Base-by-base conservation (phyloP, 2,888 invertebrate species). In the Prosapia bicincta region DNA sequence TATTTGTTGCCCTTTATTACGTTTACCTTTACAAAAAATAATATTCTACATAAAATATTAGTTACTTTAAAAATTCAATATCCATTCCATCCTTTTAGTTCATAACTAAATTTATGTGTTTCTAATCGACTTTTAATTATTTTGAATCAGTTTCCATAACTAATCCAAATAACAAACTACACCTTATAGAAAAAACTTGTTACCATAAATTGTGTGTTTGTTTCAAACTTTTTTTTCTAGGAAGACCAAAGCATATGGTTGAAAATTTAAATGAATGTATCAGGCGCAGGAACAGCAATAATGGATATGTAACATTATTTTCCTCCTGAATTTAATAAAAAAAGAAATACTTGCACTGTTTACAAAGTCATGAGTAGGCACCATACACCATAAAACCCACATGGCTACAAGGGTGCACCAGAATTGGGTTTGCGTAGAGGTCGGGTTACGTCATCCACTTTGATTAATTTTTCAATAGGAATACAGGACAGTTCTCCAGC, bases 381-480 rank as follows among this genome's bases (percentile, higher is more conserved):
- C 54, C 54, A 54, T 20, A 54, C 54, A 54, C n/a, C 54, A 54
- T 54, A 3, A 20, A 38, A 38, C 38, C 38, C 13, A n/a, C 20
- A 54, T 54, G 13, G 54, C 54, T 54, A 54, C 54, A 54, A 54
- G 20, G 54, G 54, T 20, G 54, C 20, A 20, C 3, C 20, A 20
- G 54, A 54, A 13, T 54, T 54, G n/a, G 54, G 54, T 54, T 54
- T 54, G 54, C 54, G 54, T 3, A 20, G 2, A 20, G 20, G n/a
- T 54, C 54, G 54, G 13, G n/a, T 54, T 20, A 87, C 86, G 79
- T 87, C 87, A 75, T 87, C 87, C 75, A 87, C 86, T 68, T 86
- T 86, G 82, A 87, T 86, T 82, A 89, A 87, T 85, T 89, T 94
- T 83, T 95, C 95, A 82, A 95, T 94, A 32, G 95, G 95, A 82